Conservation (phyloP, 1,140 invertebrate genomes). For the Lepidotrigona ventralis region DNA sequence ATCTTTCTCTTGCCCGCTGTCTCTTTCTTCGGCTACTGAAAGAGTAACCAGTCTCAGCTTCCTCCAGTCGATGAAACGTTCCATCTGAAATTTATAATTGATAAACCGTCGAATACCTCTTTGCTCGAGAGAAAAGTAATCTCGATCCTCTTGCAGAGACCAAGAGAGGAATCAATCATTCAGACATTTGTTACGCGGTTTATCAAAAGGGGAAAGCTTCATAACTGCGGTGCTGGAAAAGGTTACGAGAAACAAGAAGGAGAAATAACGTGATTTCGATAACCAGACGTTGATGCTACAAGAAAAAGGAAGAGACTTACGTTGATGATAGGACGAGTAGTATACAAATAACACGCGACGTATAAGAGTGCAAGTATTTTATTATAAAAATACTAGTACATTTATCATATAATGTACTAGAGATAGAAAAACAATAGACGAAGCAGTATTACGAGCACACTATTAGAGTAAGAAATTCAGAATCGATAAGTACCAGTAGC, state of each 20-base stretch:
- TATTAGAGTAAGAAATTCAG: background rate
- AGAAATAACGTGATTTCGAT: background rate
- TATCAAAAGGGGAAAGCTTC: background rate
- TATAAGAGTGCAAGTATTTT: background rate
- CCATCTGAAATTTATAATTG: constrained; percentile 22
- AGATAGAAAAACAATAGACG: background rate
- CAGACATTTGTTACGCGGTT: constrained; percentile 10
- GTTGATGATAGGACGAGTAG: too few relatives aligned
- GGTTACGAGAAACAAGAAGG: background rate
- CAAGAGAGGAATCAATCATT: constrained; percentile 15
- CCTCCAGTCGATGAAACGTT: background rate
- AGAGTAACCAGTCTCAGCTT: background rate
- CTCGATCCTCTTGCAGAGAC: background rate
- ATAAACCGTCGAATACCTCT: background rate
- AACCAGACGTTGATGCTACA: background rate
- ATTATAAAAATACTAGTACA: background rate
- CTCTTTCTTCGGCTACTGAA: background rate
- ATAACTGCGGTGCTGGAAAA: too few relatives aligned
- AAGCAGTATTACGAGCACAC: too few relatives aligned
- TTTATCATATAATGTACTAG: background rate
- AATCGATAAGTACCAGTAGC: too few relatives aligned
- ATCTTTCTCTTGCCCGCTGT: background rate
- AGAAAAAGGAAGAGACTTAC: background rate
- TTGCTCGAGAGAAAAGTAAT: constrained; percentile 13
- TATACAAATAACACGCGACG: background rate